These are phyloP conservation scores for Microplitis mediator DNA, from an alignment of 1,140 invertebrate species.

Conservation along the genomic window DNA sequence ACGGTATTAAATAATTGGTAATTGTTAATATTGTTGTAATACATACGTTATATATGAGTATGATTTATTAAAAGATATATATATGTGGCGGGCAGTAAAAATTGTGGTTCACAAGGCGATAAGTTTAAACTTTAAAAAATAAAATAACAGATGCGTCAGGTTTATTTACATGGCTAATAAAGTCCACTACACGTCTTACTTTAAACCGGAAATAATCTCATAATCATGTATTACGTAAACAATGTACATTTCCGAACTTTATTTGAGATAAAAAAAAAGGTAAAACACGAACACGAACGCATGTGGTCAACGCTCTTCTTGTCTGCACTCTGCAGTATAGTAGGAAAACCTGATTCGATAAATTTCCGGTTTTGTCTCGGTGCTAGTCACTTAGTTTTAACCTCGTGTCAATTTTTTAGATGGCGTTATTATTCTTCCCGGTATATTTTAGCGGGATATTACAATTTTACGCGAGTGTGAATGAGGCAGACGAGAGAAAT, in stretches of 20 bases:
- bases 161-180: conserved; percentile 14
- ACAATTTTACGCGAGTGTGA: background rate
- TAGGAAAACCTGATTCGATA: conserved; percentile 8
- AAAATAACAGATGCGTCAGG: background rate
- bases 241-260: conserved; percentile 40
- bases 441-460: background rate
- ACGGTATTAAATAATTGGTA: too few species aligned
- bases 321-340: conserved; percentile 28
- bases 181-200: conserved; percentile 17
- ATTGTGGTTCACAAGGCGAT: conserved; percentile 1
- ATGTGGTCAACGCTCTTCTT: conserved; percentile 49
- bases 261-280: conserved; percentile 37
- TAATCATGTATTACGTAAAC: conserved; percentile 49
- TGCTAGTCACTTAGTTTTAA: conserved; percentile 19
- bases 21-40: background rate
- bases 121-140: background rate
- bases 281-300: conserved; percentile 34
- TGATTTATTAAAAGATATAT: background rate
- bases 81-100: too few species aligned
- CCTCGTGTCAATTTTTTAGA: background rate
- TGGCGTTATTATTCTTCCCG: background rate
- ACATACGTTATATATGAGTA: background rate
- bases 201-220: conserved; percentile 23
- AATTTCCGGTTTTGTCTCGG: conserved; percentile 38
- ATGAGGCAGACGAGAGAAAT: background rate